Conservation (phyloP, 2,113 vertebrate species). For the Psittacara wagleri region DNA sequence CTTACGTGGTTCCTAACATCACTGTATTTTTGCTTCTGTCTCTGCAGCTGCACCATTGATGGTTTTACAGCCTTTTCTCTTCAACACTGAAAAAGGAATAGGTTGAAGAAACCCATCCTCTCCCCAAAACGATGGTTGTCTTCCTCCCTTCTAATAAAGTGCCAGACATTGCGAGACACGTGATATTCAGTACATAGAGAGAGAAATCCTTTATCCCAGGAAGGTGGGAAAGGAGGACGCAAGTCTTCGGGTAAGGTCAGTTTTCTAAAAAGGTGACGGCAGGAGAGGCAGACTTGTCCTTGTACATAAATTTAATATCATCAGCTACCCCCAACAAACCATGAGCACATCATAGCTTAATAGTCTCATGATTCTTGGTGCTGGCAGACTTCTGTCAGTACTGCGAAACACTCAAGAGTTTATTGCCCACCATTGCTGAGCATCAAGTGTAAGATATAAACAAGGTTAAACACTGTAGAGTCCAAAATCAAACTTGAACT, state of each 20-base stretch:
- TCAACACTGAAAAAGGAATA: neutral
- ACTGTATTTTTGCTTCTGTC: neutral
- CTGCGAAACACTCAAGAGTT: neutral
- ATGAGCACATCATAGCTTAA: neutral
- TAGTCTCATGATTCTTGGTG: neutral
- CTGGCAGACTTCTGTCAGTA: neutral
- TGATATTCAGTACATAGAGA: neutral
- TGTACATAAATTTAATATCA: neutral
- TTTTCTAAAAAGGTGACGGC: neutral
- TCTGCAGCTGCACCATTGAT: neutral
- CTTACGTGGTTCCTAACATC: neutral
- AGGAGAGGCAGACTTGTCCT: neutral
- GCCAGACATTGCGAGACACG: neutral
- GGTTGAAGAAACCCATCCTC: neutral
- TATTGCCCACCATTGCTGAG: neutral
- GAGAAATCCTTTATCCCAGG: neutral
- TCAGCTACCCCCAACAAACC: neutral
- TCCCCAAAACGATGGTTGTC: rapidly evolving
- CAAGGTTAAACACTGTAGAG: neutral
- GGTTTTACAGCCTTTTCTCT: neutral
- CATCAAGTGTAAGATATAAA: neutral
- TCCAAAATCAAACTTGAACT: neutral
- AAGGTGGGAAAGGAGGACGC: neutral
- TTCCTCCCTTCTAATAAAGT: neutral
- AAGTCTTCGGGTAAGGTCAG: neutral